Evolutionary conservation across 1,140 invertebrate species (phyloP).

Genomic region (Musca vetustissima): DNA sequence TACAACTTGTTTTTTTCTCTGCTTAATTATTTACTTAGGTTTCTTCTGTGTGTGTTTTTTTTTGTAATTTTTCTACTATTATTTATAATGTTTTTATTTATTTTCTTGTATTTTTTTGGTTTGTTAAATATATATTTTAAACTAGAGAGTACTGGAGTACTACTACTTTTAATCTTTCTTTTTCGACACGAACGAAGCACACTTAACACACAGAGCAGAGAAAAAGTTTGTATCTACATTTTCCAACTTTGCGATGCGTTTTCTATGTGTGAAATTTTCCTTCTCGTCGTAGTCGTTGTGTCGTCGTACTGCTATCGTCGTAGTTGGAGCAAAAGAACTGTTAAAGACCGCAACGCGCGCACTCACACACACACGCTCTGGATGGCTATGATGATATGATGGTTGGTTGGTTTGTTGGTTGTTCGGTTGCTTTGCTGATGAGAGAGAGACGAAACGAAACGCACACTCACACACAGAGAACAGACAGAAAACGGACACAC

Average conservation of each 20-base stretch:
- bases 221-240: conserved; percentile 24
- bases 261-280: conserved; percentile 5
- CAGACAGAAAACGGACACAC: background rate
- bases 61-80: background rate
- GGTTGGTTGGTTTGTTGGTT: too few species aligned
- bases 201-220: conserved; percentile 20
- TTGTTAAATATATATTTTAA: background rate
- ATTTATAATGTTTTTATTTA: conserved; percentile 13
- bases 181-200: conserved; percentile 17
- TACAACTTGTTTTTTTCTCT: too few species aligned
- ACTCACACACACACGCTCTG: too few species aligned
- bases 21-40: too few species aligned
- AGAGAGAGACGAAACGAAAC: too few species aligned
- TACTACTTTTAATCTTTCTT: too few species aligned
- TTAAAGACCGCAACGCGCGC: too few species aligned
- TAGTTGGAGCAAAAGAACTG: too few species aligned
- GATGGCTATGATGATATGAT: too few species aligned
- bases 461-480: background rate
- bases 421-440: too few species aligned
- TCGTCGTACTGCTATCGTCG: too few species aligned
- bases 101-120: background rate
- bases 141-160: too few species aligned
- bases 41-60: background rate
- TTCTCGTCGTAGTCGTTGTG: background rate
- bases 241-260: conserved; percentile 16